Evolutionary conservation across 1,140 invertebrate species (phyloP).

Genomic region (Amyelois transitella): DNA sequence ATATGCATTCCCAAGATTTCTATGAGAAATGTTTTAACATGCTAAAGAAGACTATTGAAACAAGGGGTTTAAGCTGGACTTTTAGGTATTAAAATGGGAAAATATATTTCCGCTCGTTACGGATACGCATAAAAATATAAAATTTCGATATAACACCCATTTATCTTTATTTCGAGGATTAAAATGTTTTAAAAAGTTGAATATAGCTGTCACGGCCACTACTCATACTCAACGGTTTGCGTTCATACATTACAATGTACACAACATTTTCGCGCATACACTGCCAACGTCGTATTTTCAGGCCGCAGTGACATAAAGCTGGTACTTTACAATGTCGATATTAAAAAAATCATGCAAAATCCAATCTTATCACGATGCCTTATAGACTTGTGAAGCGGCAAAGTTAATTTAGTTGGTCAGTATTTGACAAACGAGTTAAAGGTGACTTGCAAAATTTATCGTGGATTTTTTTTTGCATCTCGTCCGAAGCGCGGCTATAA

Average conservation of each 20-base stretch:
- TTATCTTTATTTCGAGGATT: constrained; percentile 10
- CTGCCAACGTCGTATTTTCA: constrained; percentile 31
- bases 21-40: no score
- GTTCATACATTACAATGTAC: constrained; percentile 23
- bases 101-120: no score
- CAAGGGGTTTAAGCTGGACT: no score
- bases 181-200: neutral
- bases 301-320: constrained; percentile 27
- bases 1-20: no score
- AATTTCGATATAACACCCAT: constrained; percentile 7
- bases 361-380: constrained; percentile 9
- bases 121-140: no score
- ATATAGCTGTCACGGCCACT: neutral
- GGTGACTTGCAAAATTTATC: constrained; percentile 55
- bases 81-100: no score
- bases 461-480: constrained; percentile 54
- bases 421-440: constrained; percentile 51
- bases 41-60: no score
- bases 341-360: neutral
- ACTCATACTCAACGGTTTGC: neutral
- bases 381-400: neutral
- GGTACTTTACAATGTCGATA: neutral
- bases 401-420: constrained; percentile 12
- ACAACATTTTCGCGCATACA: constrained; percentile 30
- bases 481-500: constrained; percentile 41